A percentile compares a stretch with the other conserved stretches of the same genome.
Conservation (phyloP, 1,140 invertebrate genomes). For the Hyles euphorbiae region DNA sequence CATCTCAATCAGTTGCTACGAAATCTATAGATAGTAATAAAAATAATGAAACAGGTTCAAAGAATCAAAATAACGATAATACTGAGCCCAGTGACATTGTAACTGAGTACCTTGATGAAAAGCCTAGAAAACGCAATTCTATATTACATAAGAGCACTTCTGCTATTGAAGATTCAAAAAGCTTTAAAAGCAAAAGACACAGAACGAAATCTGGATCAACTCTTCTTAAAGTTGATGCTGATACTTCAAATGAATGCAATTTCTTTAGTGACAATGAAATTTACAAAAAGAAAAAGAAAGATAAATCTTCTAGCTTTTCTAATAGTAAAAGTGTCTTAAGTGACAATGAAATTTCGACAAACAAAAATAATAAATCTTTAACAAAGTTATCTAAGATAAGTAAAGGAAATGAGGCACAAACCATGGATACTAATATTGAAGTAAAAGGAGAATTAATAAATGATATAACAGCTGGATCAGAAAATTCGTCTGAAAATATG, state of each 20-base stretch:
- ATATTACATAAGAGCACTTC: conserved; percentile 42
- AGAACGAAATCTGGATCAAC: conserved; percentile 54
- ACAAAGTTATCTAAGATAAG: not conserved
- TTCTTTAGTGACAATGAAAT: conserved; percentile 54
- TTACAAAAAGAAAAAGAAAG: conserved; percentile 35
- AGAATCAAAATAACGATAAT: not conserved
- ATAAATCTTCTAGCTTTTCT: conserved; percentile 6
- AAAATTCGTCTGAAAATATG: not conserved
- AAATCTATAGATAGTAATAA: not conserved
- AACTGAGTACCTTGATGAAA: conserved; percentile 24
- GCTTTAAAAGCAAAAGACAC: conserved; percentile 34
- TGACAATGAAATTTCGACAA: not conserved
- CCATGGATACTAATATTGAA: not conserved
- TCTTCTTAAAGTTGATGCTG: conserved; percentile 7
- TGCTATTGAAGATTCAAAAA: conserved; percentile 19
- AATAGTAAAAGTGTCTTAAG: not conserved
- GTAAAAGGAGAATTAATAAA: not conserved
- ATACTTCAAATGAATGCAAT: conserved; percentile 19
- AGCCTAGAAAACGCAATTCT: conserved; percentile 20
- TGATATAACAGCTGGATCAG: not conserved
- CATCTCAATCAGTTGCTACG: not conserved
- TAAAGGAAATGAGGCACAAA: not conserved
- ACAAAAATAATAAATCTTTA: not conserved
- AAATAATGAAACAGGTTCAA: not conserved
- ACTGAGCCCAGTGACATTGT: conserved; percentile 17